These are phyloP conservation scores for Nebria salina DNA, from an alignment of 2,888 invertebrate genomes.

Conservation along the genomic window DNA sequence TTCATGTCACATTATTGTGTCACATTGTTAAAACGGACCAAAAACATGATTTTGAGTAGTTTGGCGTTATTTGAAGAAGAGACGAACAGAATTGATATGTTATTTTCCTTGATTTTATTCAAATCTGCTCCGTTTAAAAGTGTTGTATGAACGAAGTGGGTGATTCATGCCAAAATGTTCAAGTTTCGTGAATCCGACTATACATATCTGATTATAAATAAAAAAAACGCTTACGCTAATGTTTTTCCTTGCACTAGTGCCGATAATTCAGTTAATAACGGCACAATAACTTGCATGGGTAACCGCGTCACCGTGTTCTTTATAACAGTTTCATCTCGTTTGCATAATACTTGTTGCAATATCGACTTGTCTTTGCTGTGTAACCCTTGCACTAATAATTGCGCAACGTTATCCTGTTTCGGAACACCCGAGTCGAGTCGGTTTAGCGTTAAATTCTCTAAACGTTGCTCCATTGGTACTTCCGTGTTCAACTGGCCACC, in stretches of 20 bases:
- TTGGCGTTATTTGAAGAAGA: too few relatives aligned
- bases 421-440: conserved; percentile 66
- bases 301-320: conserved; percentile 77
- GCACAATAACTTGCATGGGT: conserved; percentile 78
- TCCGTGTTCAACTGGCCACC: conserved; percentile 60
- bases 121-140: not conserved
- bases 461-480: conserved; percentile 83
- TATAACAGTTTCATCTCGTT: conserved; percentile 74
- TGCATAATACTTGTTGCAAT: conserved; percentile 76
- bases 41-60: too few relatives aligned
- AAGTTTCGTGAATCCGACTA: not conserved
- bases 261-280: conserved; percentile 78
- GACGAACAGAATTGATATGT: too few relatives aligned
- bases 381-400: conserved; percentile 83
- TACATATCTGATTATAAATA: not conserved
- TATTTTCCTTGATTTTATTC: too few relatives aligned
- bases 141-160: too few relatives aligned
- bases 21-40: too few relatives aligned
- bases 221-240: conserved; percentile 68
- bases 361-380: conserved; percentile 84
- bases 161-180: too few relatives aligned
- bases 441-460: conserved; percentile 81
- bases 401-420: conserved; percentile 78
- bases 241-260: conserved; percentile 75
- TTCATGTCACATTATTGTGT: too few relatives aligned